A percentile compares a stretch with the other conserved stretches of the same genome.
Conservation (phyloP, 1,140 invertebrate genomes). For the Littorina saxatilis region DNA sequence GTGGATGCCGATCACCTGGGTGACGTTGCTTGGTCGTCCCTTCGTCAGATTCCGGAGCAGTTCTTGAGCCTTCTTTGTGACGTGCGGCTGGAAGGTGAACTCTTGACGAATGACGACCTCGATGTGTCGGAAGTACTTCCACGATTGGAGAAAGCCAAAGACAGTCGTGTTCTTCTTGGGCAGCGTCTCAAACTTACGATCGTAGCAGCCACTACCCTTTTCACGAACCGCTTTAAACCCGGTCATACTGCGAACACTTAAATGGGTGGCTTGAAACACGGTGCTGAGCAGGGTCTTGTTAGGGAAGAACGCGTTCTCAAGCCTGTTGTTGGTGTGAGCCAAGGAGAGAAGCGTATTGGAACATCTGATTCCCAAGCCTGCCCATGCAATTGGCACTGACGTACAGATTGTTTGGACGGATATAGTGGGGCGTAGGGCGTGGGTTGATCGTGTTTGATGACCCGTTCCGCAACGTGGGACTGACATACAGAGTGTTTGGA, state of each 20-base stretch:
- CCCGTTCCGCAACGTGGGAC: too few species aligned
- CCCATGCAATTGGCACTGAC: not conserved
- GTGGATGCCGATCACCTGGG: conserved; percentile 41
- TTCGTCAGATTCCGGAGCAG: not conserved
- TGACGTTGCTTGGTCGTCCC: not conserved
- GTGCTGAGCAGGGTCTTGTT: not conserved
- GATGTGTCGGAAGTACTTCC: conserved; percentile 43
- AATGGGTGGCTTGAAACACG: not conserved
- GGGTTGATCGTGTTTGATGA: too few species aligned
- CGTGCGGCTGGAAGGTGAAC: not conserved
- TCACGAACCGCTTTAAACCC: not conserved
- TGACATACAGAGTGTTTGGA: too few species aligned
- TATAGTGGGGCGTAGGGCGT: too few species aligned
- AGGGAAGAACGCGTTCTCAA: not conserved
- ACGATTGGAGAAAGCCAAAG: conserved; percentile 41
- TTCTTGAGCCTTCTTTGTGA: not conserved
- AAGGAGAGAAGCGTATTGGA: conserved; percentile 55
- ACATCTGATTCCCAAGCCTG: conserved; percentile 58
- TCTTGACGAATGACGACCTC: not conserved
- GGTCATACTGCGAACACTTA: not conserved
- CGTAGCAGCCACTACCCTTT: not conserved
- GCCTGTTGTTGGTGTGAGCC: conserved; percentile 36
- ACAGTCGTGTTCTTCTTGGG: conserved; percentile 18
- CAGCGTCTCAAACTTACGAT: not conserved
- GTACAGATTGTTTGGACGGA: too few species aligned